Conservation (phyloP, 2,113 vertebrate species). For the Microcebus jonahi region DNA sequence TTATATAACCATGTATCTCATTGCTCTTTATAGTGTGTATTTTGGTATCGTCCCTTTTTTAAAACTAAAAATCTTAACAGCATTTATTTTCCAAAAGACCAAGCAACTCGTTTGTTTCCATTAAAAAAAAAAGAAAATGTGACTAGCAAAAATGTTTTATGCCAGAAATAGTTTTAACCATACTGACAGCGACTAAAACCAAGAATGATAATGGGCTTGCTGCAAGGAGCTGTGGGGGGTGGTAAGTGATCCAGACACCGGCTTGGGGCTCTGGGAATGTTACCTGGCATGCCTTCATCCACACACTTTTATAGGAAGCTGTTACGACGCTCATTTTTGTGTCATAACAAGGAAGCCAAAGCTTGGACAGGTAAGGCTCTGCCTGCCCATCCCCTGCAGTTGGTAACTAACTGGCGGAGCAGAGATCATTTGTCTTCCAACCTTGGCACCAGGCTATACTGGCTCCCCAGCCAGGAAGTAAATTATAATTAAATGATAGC, state of each 20-base stretch:
- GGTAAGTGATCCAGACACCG: not conserved
- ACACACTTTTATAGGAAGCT: not conserved
- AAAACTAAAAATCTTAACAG: conserved; percentile 47
- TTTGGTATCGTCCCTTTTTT: not conserved
- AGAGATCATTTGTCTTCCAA: not conserved
- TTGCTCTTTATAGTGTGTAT: not conserved
- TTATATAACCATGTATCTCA: not conserved
- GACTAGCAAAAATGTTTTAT: not conserved
- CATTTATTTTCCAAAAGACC: not conserved
- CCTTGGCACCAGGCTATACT: not conserved
- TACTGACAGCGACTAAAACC: not conserved
- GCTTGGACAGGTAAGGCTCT: not conserved
- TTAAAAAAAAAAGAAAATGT: not conserved
- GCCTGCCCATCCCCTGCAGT: not conserved
- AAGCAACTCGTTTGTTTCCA: not conserved
- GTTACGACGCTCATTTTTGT: not conserved
- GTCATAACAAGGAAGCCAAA: not conserved
- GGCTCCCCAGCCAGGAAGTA: not conserved
- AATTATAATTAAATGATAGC: not conserved
- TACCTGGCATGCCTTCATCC: fast-evolving
- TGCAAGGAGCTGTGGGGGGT: fast-evolving
- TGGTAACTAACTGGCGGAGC: no score
- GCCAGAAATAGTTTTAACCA: not conserved
- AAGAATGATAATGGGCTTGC: not conserved
- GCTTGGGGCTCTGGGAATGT: fast-evolving